Conservation (phyloP, 2,888 invertebrate species). For the Pristionchus mayeri region DNA sequence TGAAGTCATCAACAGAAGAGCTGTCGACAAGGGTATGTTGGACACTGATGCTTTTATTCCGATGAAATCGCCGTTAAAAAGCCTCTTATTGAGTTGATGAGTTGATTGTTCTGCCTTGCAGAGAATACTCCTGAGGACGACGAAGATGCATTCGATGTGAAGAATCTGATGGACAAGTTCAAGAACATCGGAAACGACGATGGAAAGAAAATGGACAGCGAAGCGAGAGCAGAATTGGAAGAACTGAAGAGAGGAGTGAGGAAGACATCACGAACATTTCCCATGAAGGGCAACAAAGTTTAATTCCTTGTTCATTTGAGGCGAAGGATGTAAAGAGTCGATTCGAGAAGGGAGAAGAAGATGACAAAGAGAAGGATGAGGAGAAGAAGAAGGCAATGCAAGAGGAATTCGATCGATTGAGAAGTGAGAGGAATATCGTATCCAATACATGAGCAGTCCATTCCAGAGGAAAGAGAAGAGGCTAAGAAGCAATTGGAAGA, state of each 20-base stretch:
- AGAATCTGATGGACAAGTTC: conserved; percentile 76
- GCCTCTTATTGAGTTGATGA: neutral
- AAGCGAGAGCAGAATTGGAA: conserved; percentile 61
- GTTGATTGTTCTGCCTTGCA: neutral
- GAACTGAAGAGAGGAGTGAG: conserved; percentile 52
- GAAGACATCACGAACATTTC: too few relatives aligned
- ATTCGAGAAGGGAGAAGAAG: conserved; percentile 76
- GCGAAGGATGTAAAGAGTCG: conserved; percentile 74
- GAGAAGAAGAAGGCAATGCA: conserved; percentile 76
- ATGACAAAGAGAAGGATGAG: conserved; percentile 74
- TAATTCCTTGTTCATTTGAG: conserved; percentile 53
- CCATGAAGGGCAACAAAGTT: too few relatives aligned
- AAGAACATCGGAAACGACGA: conserved; percentile 71
- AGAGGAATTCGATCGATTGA: conserved; percentile 75
- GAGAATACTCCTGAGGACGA: conserved; percentile 66
- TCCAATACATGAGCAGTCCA: neutral
- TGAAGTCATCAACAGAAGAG: conserved; percentile 73
- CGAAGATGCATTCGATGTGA: conserved; percentile 74
- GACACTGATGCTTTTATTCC: neutral
- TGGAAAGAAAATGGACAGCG: conserved; percentile 51
- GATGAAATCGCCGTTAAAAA: too few relatives aligned
- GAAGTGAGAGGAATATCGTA: conserved; percentile 63
- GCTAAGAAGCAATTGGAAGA: conserved; percentile 71
- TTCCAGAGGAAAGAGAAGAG: conserved; percentile 71
- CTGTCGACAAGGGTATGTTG: conserved; percentile 54